Evolutionary conservation across 1,140 invertebrate genomes (phyloP), one percentile per base, ranked within the genome.

Genomic region (Laupala kohalensis): DNA sequence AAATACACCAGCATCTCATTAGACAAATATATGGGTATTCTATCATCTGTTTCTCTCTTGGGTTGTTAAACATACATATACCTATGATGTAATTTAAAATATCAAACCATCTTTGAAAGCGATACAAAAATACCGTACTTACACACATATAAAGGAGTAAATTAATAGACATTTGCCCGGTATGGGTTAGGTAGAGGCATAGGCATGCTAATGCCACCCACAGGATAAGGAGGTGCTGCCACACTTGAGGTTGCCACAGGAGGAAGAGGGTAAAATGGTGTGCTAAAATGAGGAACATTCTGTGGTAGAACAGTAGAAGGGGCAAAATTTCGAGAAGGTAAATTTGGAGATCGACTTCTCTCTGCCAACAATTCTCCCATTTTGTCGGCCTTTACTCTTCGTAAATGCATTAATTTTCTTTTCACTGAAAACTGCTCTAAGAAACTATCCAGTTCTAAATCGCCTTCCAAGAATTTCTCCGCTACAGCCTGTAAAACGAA

Each of bases 341-440:
- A 6, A 64, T 62, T 64, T 53, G 37, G 37, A 53, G 37, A 53
- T 53, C 37, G 37, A 62, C 25, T 27, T 23, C 30, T 64, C 23
- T 23, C 62, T 27, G 65, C 30, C 30, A 72, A 23, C 26, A 72
- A 19, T 30, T 72, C 71, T 67, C 24, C 27, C 87, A 95, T 89
- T 83, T 95, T 95, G 70, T 95, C 93, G 19, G 90, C 87, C 83
- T 95, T 95, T 0, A 95, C 87, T 78, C 91, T 87, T 62, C 91
- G 83, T 64, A 92, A 75, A 78, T 95, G 92, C 85, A 93, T 92
- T 30, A 87, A 79, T 78, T 90, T 92, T 13, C 92, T 83, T 74
- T 86, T 83, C 3, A 83, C 83, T 68, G 91, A 81, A 80, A 93
- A 95, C 71, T 92, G 85, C 37, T 90, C 89, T 6, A 95, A 78